Conservation (phyloP, 2,888 invertebrate species). For the Acholoe squamosa region DNA sequence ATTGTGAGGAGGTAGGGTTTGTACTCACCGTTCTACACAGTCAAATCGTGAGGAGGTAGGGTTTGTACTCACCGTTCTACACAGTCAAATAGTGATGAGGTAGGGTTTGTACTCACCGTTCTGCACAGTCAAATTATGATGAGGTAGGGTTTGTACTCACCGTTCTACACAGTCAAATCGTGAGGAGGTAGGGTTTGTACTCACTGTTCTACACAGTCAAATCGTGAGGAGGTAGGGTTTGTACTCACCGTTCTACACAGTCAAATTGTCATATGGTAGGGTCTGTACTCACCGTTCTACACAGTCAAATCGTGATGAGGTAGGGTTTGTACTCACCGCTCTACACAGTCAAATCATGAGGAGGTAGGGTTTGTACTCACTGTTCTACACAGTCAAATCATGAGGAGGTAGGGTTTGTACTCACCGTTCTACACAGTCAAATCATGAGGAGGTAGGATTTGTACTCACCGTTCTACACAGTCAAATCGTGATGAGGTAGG, state of each 20-base stretch:
- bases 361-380: slow-evolving; percentile 90
- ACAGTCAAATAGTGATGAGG: slow-evolving; percentile 92
- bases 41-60: slow-evolving; percentile 92
- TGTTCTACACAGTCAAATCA: slow-evolving; percentile 95
- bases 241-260: slow-evolving; percentile 92
- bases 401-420: slow-evolving; percentile 89
- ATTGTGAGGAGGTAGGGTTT: slow-evolving; percentile 91
- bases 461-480: slow-evolving; percentile 92
- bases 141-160: slow-evolving; percentile 90
- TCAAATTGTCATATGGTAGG: slow-evolving; percentile 92
- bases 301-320: slow-evolving; percentile 92
- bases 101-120: slow-evolving; percentile 91
- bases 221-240: slow-evolving; percentile 91
- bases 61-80: slow-evolving; percentile 92
- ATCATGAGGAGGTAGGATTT: slow-evolving; percentile 91
- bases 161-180: slow-evolving; percentile 95
- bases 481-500: slow-evolving; percentile 92
- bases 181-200: slow-evolving; percentile 89
- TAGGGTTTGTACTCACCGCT: slow-evolving; percentile 91
- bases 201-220: slow-evolving; percentile 95
- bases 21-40: slow-evolving; percentile 92
- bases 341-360: slow-evolving; percentile 93
- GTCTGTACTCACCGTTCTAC: slow-evolving; percentile 92
- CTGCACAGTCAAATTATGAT: slow-evolving; percentile 93
- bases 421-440: slow-evolving; percentile 95